These are phyloP conservation scores for Idaea dimidiata DNA, from an alignment of 2,888 invertebrate species.

Conservation along the genomic window DNA sequence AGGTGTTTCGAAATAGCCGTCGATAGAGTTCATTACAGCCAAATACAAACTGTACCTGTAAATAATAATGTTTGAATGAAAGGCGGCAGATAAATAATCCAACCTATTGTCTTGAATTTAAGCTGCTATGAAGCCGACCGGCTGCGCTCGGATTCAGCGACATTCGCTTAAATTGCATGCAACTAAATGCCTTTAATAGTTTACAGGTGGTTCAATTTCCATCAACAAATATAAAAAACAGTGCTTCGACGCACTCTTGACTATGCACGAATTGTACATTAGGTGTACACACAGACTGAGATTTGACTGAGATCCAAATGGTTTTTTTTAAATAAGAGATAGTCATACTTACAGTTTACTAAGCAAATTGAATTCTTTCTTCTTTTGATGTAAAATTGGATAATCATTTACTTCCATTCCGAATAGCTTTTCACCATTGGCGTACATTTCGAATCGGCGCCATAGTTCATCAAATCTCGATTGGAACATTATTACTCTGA, in stretches of 20 bases:
- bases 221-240: too few species aligned
- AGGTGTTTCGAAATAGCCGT: constrained; percentile 91
- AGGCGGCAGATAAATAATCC: background rate
- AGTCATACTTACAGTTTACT: constrained; percentile 86
- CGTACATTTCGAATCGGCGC: constrained; percentile 90
- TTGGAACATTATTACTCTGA: constrained; percentile 86
- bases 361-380: constrained; percentile 91
- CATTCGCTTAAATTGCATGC: too few species aligned
- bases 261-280: too few species aligned
- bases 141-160: background rate
- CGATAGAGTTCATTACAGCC: constrained; percentile 91
- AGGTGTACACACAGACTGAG: too few species aligned
- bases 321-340: background rate
- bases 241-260: too few species aligned
- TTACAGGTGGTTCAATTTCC: too few species aligned
- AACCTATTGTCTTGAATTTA: background rate
- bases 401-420: constrained; percentile 92
- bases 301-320: too few species aligned
- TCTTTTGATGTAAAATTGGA: constrained; percentile 88
- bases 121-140: background rate
- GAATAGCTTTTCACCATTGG: constrained; percentile 91
- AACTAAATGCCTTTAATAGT: too few species aligned
- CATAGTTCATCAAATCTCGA: constrained; percentile 91
- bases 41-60: constrained; percentile 83
- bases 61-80: constrained; percentile 16